Evolutionary conservation across 2,113 vertebrate species (phyloP).

Genomic region (Anhinga rufa): DNA sequence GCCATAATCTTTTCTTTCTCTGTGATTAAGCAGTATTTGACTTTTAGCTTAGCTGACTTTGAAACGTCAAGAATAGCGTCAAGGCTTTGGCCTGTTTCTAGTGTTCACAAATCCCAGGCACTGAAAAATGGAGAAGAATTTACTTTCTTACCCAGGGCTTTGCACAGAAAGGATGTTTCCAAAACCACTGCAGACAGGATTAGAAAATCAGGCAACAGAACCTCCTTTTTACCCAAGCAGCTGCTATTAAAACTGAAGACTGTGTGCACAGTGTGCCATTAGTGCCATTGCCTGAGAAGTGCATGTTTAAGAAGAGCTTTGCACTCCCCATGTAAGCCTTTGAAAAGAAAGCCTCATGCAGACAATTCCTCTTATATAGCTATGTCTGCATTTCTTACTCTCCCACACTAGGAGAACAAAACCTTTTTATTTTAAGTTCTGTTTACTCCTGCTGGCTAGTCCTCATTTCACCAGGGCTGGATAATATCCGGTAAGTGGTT

Average conservation of each 20-base stretch:
- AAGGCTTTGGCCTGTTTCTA: not conserved
- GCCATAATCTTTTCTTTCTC: not conserved
- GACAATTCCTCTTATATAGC: not conserved
- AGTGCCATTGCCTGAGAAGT: not conserved
- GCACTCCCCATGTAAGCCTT: not conserved
- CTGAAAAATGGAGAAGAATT: not conserved
- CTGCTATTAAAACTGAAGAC: not conserved
- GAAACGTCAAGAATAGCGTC: not conserved
- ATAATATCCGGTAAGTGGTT: not conserved
- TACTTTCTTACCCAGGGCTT: not conserved
- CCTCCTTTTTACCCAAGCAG: not conserved
- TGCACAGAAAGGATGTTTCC: not conserved
- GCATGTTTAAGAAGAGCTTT: not conserved
- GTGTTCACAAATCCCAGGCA: not conserved
- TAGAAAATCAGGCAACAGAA: not conserved
- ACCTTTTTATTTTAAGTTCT: not conserved
- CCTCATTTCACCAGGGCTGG: not conserved
- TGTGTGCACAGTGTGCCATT: not conserved
- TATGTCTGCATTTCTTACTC: not conserved
- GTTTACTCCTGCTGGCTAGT: not conserved
- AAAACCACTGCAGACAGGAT: not conserved
- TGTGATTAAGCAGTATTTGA: not conserved
- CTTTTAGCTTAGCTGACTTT: not conserved
- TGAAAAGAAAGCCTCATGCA: not conserved
- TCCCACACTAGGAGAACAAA: not conserved